Evolutionary conservation across 2,888 invertebrate genomes (phyloP).

Genomic region (Pyrrhosoma nymphula): DNA sequence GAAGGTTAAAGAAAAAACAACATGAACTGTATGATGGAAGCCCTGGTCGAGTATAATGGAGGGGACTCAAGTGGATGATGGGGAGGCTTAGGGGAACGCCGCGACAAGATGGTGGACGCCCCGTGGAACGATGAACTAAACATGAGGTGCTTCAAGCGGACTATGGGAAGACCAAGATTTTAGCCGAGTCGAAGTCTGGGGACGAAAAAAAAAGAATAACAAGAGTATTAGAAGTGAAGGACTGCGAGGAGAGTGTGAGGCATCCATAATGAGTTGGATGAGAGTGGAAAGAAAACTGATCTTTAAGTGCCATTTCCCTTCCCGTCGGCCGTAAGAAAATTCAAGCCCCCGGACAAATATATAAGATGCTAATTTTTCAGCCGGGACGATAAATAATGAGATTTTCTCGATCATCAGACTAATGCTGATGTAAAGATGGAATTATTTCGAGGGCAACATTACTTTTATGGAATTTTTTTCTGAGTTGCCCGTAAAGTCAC

Average conservation of each 20-base stretch:
- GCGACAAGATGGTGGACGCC: background rate
- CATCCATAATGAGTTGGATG: slow-evolving; percentile 21
- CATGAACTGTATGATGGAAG: background rate
- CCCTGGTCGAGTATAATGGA: background rate
- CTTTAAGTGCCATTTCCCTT: background rate
- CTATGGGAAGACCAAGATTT: background rate
- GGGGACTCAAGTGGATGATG: slow-evolving; percentile 8
- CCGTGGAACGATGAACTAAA: background rate
- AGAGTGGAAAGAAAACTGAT: background rate
- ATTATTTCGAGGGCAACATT: background rate
- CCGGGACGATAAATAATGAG: background rate
- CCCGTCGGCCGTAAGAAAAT: background rate
- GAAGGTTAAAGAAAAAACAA: no score
- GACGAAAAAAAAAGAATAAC: slow-evolving; percentile 19
- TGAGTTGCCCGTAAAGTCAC: no score
- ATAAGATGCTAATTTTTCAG: background rate
- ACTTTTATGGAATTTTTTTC: background rate
- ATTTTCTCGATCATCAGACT: background rate
- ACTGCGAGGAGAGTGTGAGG: background rate
- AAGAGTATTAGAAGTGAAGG: background rate
- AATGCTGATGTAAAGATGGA: background rate
- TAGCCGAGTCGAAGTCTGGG: background rate
- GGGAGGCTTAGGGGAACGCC: background rate
- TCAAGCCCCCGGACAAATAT: background rate
- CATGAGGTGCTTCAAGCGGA: slow-evolving; percentile 28